A percentile compares a stretch with the other conserved stretches of the same genome.
Evolutionary conservation across 2,797 vertebrate genomes (phyloP).

Genomic region (Leucoraja ocellata): DNA sequence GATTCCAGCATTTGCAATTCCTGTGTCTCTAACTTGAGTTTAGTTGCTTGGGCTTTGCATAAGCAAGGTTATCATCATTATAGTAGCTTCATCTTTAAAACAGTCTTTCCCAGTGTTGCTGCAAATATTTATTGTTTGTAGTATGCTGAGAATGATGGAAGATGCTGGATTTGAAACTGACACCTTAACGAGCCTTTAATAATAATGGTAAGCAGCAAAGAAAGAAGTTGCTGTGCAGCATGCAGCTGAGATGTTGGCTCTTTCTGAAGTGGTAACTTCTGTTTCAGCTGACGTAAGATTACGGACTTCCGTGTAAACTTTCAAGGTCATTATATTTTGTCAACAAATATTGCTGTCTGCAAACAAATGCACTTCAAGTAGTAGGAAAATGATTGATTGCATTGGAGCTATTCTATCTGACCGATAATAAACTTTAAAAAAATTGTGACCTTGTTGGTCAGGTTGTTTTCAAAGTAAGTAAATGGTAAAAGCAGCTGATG

Average conservation of each 20-base stretch:
- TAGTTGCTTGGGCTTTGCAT: too few relatives aligned
- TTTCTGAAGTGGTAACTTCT: not conserved
- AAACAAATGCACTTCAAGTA: not conserved
- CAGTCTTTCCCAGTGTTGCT: not conserved
- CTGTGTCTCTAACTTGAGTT: too few relatives aligned
- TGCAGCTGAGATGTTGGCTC: not conserved
- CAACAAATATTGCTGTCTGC: not conserved
- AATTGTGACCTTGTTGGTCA: not conserved
- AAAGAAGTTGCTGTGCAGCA: not conserved
- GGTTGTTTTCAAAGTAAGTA: not conserved
- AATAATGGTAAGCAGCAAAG: not conserved
- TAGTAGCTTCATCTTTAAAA: not conserved
- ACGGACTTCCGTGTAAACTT: slow-evolving; percentile 9
- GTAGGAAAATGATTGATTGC: not conserved
- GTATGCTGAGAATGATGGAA: not conserved
- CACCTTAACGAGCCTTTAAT: not conserved
- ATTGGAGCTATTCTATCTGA: not conserved
- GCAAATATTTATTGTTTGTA: not conserved
- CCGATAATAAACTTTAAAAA: not conserved
- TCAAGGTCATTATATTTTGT: not conserved
- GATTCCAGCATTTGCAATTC: too few relatives aligned
- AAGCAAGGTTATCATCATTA: not conserved
- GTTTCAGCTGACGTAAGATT: not conserved
- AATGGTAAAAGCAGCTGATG: not conserved
- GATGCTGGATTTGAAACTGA: not conserved